phyloP scores from a whole-genome alignment of 1,140 invertebrate genomes.

The Onthophagus taurus region DNA sequence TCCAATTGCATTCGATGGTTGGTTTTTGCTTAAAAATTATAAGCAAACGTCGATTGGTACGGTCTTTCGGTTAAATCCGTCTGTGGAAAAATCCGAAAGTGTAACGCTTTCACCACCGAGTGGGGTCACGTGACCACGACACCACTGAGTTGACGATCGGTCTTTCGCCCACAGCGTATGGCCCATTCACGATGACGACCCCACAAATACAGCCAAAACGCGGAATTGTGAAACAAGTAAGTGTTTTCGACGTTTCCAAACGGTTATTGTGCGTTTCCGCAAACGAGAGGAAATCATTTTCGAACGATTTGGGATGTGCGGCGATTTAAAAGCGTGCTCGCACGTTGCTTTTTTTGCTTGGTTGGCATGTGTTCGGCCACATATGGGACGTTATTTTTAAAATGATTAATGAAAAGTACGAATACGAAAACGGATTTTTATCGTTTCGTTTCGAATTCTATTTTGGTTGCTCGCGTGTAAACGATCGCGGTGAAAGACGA shows the following conservation, averaged over 20 bases:
- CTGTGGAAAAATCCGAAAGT: conserved; percentile 1
- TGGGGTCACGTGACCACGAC: conserved; percentile 7
- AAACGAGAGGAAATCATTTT: too few relatives aligned
- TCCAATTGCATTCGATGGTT: neutral
- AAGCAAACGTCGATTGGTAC: neutral
- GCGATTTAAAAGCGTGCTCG: neutral
- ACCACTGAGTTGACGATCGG: conserved; percentile 10
- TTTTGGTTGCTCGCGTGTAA: conserved; percentile 13
- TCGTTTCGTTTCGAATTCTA: neutral
- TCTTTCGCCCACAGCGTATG: conserved; percentile 32
- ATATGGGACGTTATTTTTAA: conserved; percentile 15
- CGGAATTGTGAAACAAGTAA: conserved; percentile 37
- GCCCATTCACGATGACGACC: conserved; percentile 40
- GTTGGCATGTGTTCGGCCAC: conserved; percentile 21
- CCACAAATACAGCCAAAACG: conserved; percentile 37
- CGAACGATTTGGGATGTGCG: neutral
- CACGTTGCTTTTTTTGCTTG: conserved; percentile 14
- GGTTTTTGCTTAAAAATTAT: neutral
- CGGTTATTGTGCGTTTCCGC: conserved; percentile 3
- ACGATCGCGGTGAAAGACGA: conserved; percentile 13
- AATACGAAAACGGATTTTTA: neutral
- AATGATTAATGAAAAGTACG: conserved; percentile 12
- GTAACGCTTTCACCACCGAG: conserved; percentile 9
- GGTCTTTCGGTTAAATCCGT: neutral
- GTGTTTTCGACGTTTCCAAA: conserved; percentile 2